Percentiles rank a stretch among this genome's conserved stretches.
phyloP scores from a whole-genome alignment of 2,113 vertebrate genomes.

The Sula dactylatra region DNA sequence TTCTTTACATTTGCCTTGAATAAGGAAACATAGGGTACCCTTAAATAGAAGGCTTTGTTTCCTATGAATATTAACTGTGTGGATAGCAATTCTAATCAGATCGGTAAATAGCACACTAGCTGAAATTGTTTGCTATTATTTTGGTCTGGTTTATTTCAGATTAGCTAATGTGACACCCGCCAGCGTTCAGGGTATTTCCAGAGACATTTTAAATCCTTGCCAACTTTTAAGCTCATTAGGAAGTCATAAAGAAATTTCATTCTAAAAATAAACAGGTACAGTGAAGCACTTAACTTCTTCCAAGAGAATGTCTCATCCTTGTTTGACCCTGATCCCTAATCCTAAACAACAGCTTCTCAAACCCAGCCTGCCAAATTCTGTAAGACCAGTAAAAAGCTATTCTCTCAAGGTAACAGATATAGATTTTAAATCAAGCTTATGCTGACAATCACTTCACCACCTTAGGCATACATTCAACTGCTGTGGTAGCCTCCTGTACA shows the following conservation, averaged over 20 bases:
- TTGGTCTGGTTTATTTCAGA: background rate
- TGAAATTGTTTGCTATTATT: background rate
- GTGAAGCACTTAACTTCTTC: background rate
- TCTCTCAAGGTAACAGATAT: background rate
- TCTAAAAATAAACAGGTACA: background rate
- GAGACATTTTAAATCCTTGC: background rate
- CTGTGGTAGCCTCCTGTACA: background rate
- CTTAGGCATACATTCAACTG: too few species aligned
- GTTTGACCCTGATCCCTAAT: background rate
- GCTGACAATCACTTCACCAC: background rate
- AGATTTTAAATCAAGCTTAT: background rate
- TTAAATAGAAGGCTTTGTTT: background rate
- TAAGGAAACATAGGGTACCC: background rate
- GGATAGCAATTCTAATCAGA: background rate
- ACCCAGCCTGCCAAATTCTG: background rate
- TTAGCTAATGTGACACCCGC: background rate
- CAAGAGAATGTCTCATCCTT: background rate
- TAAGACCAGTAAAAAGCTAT: background rate
- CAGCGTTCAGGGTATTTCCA: background rate
- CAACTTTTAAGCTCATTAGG: background rate
- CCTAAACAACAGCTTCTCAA: background rate
- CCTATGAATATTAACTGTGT: background rate
- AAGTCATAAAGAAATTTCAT: background rate
- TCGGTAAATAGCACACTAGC: background rate
- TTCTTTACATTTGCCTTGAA: background rate